Percentiles rank a stretch among this genome's conserved stretches.
Conservation (phyloP, 2,888 invertebrate species). For the Latheticus oryzae region DNA sequence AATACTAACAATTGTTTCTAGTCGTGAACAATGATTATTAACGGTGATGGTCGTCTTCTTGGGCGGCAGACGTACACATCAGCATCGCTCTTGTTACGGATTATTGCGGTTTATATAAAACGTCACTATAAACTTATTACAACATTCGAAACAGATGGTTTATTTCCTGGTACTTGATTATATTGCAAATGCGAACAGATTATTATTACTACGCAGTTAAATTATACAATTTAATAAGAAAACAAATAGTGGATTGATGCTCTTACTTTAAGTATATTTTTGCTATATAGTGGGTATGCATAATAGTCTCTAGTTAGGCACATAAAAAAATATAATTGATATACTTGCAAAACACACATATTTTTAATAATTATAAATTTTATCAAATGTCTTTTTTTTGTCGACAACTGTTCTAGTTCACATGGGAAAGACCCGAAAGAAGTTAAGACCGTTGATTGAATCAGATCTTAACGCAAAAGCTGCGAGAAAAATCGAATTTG, state of each 20-base stretch:
- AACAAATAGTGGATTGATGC: no score
- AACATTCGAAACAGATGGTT: conserved; percentile 26
- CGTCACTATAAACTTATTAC: conserved; percentile 27
- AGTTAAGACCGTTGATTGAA: conserved; percentile 1
- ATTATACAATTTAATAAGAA: no score
- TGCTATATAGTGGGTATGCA: no score
- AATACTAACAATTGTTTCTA: conserved; percentile 56
- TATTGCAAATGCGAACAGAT: conserved; percentile 8
- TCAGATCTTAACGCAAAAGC: conserved; percentile 17
- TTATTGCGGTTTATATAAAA: conserved; percentile 35
- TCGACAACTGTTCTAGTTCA: conserved; percentile 4
- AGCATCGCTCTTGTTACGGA: no score
- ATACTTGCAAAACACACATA: no score
- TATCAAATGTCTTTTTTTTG: not conserved
- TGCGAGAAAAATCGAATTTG: conserved; percentile 40
- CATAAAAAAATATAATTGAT: no score
- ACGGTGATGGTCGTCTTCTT: conserved; percentile 45
- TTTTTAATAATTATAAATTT: not conserved
- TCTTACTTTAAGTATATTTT: no score
- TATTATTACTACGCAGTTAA: conserved; percentile 14
- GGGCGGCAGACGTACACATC: conserved; percentile 41
- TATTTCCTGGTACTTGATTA: conserved; percentile 30
- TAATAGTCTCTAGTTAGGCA: no score
- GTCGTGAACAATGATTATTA: conserved; percentile 47
- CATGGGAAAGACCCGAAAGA: no score